Evolutionary conservation across 2,797 vertebrate genomes (phyloP).

Genomic region (Pangasius djambal): DNA sequence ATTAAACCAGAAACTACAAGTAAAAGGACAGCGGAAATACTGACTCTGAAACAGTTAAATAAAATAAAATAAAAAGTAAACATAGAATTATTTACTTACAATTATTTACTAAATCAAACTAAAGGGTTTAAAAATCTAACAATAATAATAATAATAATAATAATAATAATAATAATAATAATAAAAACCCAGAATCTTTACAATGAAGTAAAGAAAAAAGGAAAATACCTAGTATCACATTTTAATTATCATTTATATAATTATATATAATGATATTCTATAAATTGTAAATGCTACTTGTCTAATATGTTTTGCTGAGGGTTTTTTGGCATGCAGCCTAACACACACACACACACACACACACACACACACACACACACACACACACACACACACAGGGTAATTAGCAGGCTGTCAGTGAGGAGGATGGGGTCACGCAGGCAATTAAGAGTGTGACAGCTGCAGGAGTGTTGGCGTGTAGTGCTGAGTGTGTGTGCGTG

Average conservation of each 20-base stretch:
- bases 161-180: neutral
- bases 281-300: neutral
- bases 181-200: neutral
- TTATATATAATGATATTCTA: neutral
- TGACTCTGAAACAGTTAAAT: neutral
- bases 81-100: neutral
- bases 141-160: neutral
- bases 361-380: constrained; percentile 45
- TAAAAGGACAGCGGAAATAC: neutral
- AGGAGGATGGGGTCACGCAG: constrained; percentile 70
- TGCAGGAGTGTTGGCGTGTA: constrained; percentile 58
- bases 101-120: too few relatives aligned
- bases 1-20: neutral
- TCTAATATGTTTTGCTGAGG: neutral
- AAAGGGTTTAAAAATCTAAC: too few relatives aligned
- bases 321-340: neutral
- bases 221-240: neutral
- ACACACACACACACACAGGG: constrained; percentile 39
- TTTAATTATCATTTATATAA: neutral
- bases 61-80: neutral
- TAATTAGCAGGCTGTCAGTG: constrained; percentile 79
- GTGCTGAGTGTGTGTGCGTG: constrained; percentile 54
- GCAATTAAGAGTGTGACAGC: constrained; percentile 83
- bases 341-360: constrained; percentile 2
- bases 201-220: neutral